These are phyloP conservation scores for Sitta carolinensis DNA, from an alignment of 2,797 vertebrate genomes.

Conservation along the genomic window DNA sequence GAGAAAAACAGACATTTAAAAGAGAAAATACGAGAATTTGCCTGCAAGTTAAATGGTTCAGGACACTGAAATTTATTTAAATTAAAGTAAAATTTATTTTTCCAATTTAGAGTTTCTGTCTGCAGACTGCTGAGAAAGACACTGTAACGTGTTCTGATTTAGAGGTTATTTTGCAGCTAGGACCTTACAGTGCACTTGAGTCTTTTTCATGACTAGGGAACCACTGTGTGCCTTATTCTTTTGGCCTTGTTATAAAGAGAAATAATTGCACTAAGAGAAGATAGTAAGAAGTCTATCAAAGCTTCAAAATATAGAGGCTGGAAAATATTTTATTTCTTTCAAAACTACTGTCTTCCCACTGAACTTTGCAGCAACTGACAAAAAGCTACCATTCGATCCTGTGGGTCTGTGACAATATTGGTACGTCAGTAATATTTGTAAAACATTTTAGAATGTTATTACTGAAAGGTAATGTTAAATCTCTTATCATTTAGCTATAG, in stretches of 20 bases:
- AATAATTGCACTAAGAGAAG: constrained; percentile 11
- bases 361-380: not conserved
- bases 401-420: not conserved
- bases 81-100: not conserved
- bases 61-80: not conserved
- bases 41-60: not conserved
- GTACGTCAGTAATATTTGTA: not conserved
- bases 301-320: not conserved
- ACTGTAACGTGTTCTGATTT: not conserved
- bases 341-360: not conserved
- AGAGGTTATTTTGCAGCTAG: not conserved
- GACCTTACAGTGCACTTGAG: not conserved
- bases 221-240: not conserved
- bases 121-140: not conserved
- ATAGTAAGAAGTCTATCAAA: not conserved
- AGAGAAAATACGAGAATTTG: not conserved
- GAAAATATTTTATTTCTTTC: not conserved
- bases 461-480: not conserved
- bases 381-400: not conserved
- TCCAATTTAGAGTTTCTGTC: not conserved
- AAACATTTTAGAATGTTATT: not conserved
- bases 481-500: not conserved
- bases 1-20: not conserved
- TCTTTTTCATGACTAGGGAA: not conserved
- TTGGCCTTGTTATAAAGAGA: not conserved